A percentile compares a stretch with the other conserved stretches of the same genome.
phyloP scores from a whole-genome alignment of 1,140 invertebrate genomes.

The Dreissena rostriformis region DNA sequence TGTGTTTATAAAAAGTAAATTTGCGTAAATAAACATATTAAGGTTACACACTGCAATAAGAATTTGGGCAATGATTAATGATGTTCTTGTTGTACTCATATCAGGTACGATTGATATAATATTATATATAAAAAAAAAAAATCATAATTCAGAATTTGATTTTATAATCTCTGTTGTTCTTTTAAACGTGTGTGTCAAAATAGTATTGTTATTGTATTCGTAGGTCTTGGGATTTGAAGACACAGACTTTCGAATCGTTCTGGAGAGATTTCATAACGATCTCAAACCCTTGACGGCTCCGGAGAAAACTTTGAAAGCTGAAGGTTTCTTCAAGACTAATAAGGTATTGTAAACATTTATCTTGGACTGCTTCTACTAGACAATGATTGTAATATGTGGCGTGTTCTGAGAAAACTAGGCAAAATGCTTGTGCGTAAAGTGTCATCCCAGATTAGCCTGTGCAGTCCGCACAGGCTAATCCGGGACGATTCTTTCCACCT shows the following conservation, averaged over 20 bases:
- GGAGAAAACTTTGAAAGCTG: slow-evolving; percentile 81
- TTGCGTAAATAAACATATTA: neutral
- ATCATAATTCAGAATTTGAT: slow-evolving; percentile 2
- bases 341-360: slow-evolving; percentile 80
- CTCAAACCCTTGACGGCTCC: slow-evolving; percentile 82
- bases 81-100: neutral
- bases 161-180: too few relatives aligned
- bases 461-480: too few relatives aligned
- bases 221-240: slow-evolving; percentile 81
- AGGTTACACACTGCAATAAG: neutral
- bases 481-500: too few relatives aligned
- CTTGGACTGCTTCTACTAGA: too few relatives aligned
- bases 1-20: neutral
- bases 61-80: neutral
- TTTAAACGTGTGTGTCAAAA: too few relatives aligned
- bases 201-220: slow-evolving; percentile 3
- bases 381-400: too few relatives aligned
- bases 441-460: too few relatives aligned
- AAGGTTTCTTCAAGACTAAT: slow-evolving; percentile 83
- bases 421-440: too few relatives aligned
- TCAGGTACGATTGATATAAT: neutral
- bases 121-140: neutral
- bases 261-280: slow-evolving; percentile 83
- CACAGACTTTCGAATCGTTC: slow-evolving; percentile 83
- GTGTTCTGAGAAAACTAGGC: too few relatives aligned